These are phyloP conservation scores for Eudemis profundana DNA, from an alignment of 2,888 invertebrate genomes.

Conservation along the genomic window DNA sequence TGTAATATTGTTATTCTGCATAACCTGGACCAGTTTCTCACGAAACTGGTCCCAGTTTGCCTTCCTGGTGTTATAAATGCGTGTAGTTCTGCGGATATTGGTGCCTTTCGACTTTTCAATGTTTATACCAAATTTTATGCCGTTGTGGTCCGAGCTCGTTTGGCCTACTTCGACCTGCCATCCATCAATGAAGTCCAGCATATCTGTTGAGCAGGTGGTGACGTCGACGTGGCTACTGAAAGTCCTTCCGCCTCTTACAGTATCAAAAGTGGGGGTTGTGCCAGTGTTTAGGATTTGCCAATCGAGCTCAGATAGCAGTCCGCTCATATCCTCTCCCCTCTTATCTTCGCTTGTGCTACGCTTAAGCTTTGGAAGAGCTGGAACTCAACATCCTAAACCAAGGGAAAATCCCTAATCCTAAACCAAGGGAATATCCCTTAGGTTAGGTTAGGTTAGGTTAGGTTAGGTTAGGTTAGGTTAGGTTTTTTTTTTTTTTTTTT, in stretches of 20 bases:
- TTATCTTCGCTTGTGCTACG: neutral
- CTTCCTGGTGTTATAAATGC: conserved; percentile 29
- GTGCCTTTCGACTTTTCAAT: neutral
- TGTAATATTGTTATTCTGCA: neutral
- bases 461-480: conserved; percentile 8
- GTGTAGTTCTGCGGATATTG: neutral
- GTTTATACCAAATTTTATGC: conserved; percentile 8
- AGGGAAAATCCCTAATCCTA: no score
- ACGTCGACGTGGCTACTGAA: conserved; percentile 34
- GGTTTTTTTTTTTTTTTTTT: neutral
- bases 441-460: conserved; percentile 5
- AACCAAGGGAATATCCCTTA: no score
- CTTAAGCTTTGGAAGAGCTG: no score
- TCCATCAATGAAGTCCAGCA: conserved; percentile 3
- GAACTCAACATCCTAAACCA: no score
- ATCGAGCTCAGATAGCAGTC: neutral
- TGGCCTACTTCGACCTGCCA: conserved; percentile 14
- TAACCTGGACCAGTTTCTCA: conserved; percentile 7
- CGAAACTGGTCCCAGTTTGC: conserved; percentile 31
- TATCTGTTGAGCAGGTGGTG: conserved; percentile 25
- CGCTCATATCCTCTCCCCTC: neutral
- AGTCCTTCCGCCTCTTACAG: conserved; percentile 8
- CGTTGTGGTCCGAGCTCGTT: conserved; percentile 36
- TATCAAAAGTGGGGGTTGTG: neutral
- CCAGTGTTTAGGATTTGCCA: neutral